Base-by-base conservation (phyloP, 2,113 vertebrate species). In the Protobothrops flavoviridis region DNA sequence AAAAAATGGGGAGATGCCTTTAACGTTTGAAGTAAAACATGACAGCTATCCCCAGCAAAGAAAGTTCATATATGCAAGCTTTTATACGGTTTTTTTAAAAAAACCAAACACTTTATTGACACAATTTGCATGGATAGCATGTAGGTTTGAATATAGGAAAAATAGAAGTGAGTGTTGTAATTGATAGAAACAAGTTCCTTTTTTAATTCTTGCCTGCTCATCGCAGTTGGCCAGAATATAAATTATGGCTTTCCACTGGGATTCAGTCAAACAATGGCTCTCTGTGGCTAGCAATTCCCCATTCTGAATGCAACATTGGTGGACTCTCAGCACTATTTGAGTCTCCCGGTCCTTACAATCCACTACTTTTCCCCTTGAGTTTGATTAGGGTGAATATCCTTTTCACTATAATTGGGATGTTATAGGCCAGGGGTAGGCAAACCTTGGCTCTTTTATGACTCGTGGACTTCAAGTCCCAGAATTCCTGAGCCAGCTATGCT, bases 101-200 rank as follows among this genome's bases (percentile, higher is more conserved):
- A 53, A n/a, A 57, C 3, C 3, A 4, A 92, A 64, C 12, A 92
- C 5, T 11, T 52, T 52, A 52, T 52, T 52, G 50, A 52, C 50
- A 52, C 50, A 10, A 52, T 52, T 52, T 52, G 45, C 45, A 45
- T 5, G 45, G 45, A 29, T 43, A 50, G 1, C 4, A 2, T 33
- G 53, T 29, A 64, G 23, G 29, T 9, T 23, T 89, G 24, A 86
- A n/a, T 61, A 52, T n/a, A n/a, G 29, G 24, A 61, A 21, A 61
- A 92, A 88, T 56, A 29, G 45, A 55, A 92, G 74, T 92, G 91
- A 89, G 89, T 50, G 91, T 29, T 48, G 29, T 29, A 52, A 26
- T 33, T 93, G 74, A 90, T 74, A 89, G 50, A 13, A 56, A 85
- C 24, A 7, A 2, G n/a, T 56, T 74, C 20, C 2, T 69, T 52